Evolutionary conservation across 2,113 vertebrate genomes (phyloP), one percentile per base, ranked within the genome.

Genomic region (Falco punctatus): DNA sequence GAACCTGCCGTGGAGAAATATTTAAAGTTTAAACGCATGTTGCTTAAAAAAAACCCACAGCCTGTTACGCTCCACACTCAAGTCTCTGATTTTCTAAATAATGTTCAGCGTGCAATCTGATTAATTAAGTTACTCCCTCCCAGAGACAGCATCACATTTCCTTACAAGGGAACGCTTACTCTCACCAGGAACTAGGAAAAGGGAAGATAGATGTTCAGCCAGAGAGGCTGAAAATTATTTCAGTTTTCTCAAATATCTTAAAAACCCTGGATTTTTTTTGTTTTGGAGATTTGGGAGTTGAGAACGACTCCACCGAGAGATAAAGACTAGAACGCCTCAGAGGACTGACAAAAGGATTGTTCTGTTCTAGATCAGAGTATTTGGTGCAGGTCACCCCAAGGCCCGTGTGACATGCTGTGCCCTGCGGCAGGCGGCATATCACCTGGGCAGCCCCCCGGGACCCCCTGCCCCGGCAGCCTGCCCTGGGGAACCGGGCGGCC

Each of bases 71-170:
- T 18, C 8, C 42, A 26, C 11, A 9, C 5, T 40, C 54, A 20
- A 71, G 26, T 8, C 24, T 58, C 10, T 2, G 4, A 66, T 38
- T 59, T 46, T 40, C 26, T 33, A 57, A 35, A 8, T 5, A 18
- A 20, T 0, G 3, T 35, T 81, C 13, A 52, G 5, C 1, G 21
- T 1, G 20, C 11, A 11, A 9, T 6, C 9, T 48, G 12, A 11
- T 9, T 58, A 42, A 52, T 28, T 10, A 62, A 79, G 11, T 15
- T 38, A 48, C 24, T 21, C 23, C 24, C 19, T 75, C 35, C 33
- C 51, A 40, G n/a, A 89, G 58, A 78, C 1, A 19, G 23, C 2
- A 5, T 23, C 27, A 18, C 57, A 30, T 20, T 71, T 57, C 92
- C 55, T 20, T 11, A 9, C 10, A 10, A 15, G 57, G 54, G 42